A percentile compares a stretch with the other conserved stretches of the same genome.
Evolutionary conservation across 2,797 vertebrate species (phyloP).

Genomic region (Sebastes reedi): DNA sequence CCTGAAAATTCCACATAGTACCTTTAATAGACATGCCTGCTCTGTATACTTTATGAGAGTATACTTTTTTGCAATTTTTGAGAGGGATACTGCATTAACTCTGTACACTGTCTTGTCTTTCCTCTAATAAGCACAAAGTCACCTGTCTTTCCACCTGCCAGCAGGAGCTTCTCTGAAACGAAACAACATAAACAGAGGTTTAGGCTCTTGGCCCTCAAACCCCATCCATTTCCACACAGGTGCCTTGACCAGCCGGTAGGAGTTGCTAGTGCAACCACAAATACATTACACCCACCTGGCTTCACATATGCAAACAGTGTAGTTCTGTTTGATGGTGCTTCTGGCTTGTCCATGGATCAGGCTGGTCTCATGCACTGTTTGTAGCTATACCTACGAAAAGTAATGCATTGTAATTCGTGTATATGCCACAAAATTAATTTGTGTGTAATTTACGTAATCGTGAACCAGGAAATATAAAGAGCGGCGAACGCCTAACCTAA

Average conservation of each 20-base stretch:
- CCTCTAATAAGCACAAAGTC: not conserved
- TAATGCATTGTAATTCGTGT: too few relatives aligned
- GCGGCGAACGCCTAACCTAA: too few relatives aligned
- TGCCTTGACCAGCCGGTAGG: not conserved
- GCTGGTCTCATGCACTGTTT: too few relatives aligned
- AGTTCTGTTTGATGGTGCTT: not conserved
- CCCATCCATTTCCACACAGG: not conserved
- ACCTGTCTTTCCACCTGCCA: not conserved
- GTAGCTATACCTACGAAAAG: too few relatives aligned
- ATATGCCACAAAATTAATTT: too few relatives aligned
- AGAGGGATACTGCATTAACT: not conserved
- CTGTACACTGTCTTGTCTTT: not conserved
- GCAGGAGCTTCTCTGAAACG: not conserved
- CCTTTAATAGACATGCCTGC: not conserved
- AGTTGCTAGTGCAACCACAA: not conserved
- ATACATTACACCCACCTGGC: not conserved
- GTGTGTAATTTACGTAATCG: too few relatives aligned
- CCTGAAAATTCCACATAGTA: not conserved
- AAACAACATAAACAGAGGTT: not conserved
- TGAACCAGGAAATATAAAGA: too few relatives aligned
- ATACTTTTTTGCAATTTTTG: not conserved
- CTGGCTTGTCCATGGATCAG: not conserved
- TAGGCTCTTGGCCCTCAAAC: not conserved
- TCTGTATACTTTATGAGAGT: not conserved
- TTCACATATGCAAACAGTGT: not conserved